phyloP scores from a whole-genome alignment of 2,113 vertebrate genomes.

The Peromyscus californicus region DNA sequence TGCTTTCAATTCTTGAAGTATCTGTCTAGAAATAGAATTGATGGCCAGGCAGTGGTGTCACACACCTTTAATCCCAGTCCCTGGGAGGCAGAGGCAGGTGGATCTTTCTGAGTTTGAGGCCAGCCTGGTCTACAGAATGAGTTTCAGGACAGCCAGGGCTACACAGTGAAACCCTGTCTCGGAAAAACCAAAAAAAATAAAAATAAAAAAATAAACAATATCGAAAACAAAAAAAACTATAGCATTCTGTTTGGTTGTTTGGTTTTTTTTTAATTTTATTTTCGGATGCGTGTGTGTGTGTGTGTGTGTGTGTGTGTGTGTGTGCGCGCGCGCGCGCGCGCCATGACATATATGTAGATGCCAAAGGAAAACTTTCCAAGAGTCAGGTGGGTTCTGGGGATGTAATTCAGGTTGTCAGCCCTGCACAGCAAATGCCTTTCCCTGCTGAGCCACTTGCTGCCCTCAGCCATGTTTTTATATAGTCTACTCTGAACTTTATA shows the following conservation, averaged over 20 bases:
- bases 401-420: neutral
- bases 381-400: neutral
- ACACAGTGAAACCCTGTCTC: neutral
- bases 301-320: no score
- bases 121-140: no score
- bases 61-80: neutral
- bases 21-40: neutral
- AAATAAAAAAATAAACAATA: neutral
- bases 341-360: neutral
- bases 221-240: neutral
- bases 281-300: neutral
- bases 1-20: neutral
- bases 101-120: neutral
- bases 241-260: no score
- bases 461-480: neutral
- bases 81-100: neutral
- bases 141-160: neutral
- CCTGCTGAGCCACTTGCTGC: neutral
- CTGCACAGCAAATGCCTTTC: neutral
- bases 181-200: neutral
- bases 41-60: neutral
- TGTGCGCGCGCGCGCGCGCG: no score
- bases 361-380: neutral
- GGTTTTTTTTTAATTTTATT: no score
- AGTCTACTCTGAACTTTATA: constrained; percentile 4